These are phyloP conservation scores for Eulacestoma nigropectus DNA, from an alignment of 2,113 vertebrate genomes.

Conservation along the genomic window DNA sequence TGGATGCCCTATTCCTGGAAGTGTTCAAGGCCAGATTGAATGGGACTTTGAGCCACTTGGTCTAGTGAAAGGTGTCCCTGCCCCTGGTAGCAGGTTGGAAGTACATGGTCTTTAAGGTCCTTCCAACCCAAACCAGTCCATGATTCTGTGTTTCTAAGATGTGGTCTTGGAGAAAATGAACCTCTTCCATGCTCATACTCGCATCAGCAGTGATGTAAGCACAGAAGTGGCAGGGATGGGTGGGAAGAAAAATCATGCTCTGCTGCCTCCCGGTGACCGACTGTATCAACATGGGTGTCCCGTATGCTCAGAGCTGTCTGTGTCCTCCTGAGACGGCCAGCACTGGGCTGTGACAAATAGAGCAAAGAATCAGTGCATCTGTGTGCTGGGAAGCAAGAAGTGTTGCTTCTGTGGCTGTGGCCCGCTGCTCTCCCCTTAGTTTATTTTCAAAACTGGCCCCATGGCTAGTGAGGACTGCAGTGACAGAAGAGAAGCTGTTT, in stretches of 20 bases:
- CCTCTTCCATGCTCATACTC: accelerated
- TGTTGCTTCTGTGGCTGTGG: not conserved
- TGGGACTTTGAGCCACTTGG: not conserved
- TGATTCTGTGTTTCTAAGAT: not conserved
- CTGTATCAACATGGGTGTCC: not conserved
- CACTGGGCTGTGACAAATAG: not conserved
- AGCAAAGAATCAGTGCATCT: not conserved
- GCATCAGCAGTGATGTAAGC: not conserved
- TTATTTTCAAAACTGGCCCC: not conserved
- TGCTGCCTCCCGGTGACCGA: not conserved
- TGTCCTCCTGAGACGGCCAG: accelerated
- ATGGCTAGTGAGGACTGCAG: accelerated
- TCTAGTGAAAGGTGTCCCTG: not conserved
- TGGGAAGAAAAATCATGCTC: not conserved
- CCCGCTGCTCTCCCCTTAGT: not conserved
- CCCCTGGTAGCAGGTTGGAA: not conserved
- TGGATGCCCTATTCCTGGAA: not conserved
- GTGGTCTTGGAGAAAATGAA: not conserved
- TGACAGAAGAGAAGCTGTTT: not conserved
- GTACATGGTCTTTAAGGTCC: not conserved
- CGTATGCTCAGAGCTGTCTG: accelerated
- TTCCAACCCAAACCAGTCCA: not conserved
- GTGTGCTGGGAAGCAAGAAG: not conserved
- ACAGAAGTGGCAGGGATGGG: not conserved
- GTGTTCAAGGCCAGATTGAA: not conserved